These are phyloP conservation scores for Rallus limicola DNA, from an alignment of 2,113 vertebrate species.

Conservation along the genomic window DNA sequence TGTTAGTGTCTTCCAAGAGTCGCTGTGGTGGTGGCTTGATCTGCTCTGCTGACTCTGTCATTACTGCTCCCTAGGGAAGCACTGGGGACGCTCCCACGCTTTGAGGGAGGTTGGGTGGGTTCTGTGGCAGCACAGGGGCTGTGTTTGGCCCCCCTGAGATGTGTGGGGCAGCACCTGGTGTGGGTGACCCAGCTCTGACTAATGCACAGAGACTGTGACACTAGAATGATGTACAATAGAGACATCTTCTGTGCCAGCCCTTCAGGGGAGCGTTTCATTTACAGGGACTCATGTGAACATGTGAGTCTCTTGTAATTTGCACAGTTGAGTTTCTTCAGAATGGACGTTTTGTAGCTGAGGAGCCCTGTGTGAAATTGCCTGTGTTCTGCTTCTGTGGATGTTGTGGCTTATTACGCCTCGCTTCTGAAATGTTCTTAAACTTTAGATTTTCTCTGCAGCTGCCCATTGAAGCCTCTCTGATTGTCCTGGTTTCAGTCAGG, in stretches of 20 bases:
- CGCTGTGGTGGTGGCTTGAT: neutral
- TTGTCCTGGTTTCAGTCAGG: too few relatives aligned
- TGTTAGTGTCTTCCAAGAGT: too few relatives aligned
- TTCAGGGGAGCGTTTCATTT: neutral
- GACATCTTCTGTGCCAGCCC: neutral
- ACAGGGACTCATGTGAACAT: too few relatives aligned
- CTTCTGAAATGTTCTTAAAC: neutral
- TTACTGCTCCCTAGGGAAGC: neutral
- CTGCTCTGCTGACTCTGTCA: neutral
- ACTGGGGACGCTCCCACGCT: neutral
- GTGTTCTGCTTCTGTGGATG: accelerated
- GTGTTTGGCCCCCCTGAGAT: accelerated
- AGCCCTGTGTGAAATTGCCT: neutral
- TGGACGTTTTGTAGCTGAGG: neutral
- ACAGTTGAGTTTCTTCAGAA: neutral
- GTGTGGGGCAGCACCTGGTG: neutral
- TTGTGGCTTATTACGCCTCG: neutral
- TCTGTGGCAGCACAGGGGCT: neutral
- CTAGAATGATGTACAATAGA: neutral
- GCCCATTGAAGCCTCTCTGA: neutral
- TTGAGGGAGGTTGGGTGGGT: neutral
- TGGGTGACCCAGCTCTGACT: neutral
- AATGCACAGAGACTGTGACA: accelerated
- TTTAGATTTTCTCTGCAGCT: neutral
- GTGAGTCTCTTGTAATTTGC: neutral